Conservation (phyloP, 2,797 vertebrate species). For the Delichon dasypus region DNA sequence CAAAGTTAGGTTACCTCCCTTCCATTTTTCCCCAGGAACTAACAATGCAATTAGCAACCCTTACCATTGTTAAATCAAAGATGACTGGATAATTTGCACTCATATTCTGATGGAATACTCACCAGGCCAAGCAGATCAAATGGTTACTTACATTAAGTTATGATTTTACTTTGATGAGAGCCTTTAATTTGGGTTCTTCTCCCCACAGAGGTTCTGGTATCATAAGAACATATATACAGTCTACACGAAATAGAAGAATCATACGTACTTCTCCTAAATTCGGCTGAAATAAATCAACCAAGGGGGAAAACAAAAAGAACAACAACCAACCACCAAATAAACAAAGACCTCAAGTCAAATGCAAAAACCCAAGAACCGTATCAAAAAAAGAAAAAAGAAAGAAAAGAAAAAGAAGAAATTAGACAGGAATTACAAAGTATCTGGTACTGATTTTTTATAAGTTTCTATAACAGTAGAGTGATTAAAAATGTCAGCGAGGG, state of each 20-base stretch:
- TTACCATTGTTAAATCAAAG: neutral
- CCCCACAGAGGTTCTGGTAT: accelerated
- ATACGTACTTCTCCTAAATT: neutral
- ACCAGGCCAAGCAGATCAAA: neutral
- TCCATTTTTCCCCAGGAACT: neutral
- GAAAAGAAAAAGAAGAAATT: neutral
- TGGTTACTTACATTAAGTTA: neutral
- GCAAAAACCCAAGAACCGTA: neutral
- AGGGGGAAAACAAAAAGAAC: neutral
- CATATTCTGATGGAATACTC: neutral
- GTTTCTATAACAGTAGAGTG: neutral
- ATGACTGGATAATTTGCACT: neutral
- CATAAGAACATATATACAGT: neutral
- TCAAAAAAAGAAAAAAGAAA: neutral
- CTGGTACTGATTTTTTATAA: neutral
- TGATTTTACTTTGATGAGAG: neutral
- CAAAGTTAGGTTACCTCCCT: neutral
- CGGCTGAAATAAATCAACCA: neutral
- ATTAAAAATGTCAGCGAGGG: neutral
- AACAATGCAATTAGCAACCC: accelerated
- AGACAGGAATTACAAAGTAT: neutral
- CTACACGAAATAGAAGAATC: neutral
- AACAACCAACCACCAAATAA: neutral
- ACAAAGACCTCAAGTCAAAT: neutral
- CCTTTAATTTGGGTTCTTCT: neutral